Conservation (phyloP, 2,797 vertebrate genomes). For the Anas acuta region DNA sequence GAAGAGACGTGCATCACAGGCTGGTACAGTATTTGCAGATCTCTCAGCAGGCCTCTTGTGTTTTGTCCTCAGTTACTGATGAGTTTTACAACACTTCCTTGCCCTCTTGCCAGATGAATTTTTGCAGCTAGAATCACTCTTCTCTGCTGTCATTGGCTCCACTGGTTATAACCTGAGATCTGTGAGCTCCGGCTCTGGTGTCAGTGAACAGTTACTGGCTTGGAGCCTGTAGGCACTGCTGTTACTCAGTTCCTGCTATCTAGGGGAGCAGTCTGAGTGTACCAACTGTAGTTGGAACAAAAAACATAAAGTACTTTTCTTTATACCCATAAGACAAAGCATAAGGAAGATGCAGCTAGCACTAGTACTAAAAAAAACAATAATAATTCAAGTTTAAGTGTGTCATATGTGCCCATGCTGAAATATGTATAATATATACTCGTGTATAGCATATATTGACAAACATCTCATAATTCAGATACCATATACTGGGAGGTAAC, state of each 20-base stretch:
- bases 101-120: not conserved
- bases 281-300: not conserved
- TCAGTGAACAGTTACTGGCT: not conserved
- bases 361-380: not conserved
- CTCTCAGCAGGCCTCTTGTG: not conserved
- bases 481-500: not conserved
- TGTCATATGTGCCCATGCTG: not conserved
- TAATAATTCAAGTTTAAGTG: not conserved
- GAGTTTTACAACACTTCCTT: not conserved
- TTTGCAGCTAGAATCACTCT: not conserved
- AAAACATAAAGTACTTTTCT: not conserved
- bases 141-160: not conserved
- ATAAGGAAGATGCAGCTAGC: not conserved
- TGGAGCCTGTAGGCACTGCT: not conserved
- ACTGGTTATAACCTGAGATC: not conserved
- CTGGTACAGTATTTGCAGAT: not conserved
- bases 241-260: not conserved
- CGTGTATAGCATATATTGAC: accelerated
- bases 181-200: not conserved
- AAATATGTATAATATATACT: accelerated
- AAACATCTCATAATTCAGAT: not conserved
- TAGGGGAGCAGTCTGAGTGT: not conserved
- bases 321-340: not conserved
- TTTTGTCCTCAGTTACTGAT: not conserved
- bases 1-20: not conserved